Conservation (phyloP, 2,888 invertebrate species). For the Pristionchus japonicus region DNA sequence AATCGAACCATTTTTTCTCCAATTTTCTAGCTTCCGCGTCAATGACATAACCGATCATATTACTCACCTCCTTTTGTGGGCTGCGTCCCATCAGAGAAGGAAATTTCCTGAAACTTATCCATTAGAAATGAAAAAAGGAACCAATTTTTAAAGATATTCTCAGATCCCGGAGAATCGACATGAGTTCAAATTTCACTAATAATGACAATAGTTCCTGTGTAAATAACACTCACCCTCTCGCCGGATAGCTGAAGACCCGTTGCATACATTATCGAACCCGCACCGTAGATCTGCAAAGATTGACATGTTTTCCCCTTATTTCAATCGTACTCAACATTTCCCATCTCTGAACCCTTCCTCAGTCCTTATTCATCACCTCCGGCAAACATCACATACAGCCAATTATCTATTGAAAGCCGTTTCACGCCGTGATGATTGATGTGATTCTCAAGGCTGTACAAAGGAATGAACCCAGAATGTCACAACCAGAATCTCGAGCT, state of each 20-base stretch:
- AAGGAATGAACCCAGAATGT: no score
- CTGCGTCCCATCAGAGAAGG: background rate
- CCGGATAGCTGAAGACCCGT: background rate
- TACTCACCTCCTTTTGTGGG: background rate
- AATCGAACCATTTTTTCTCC: no score
- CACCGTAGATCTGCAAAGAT: background rate
- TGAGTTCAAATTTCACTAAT: no score
- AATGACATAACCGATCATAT: no score
- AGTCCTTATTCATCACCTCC: background rate
- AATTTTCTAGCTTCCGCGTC: no score
- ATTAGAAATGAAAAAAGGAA: no score
- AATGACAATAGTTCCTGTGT: no score
- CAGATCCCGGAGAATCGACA: no score
- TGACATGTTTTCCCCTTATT: background rate
- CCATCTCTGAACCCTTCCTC: background rate
- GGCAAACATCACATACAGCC: background rate
- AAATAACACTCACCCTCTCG: background rate
- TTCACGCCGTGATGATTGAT: background rate
- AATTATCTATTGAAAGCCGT: background rate
- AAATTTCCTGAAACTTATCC: background rate
- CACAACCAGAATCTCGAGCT: no score
- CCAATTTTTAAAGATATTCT: no score
- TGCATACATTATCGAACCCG: background rate
- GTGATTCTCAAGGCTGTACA: no score
- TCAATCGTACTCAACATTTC: background rate